Evolutionary conservation across 2,888 invertebrate species (phyloP).

Genomic region (Resseliella maxima): DNA sequence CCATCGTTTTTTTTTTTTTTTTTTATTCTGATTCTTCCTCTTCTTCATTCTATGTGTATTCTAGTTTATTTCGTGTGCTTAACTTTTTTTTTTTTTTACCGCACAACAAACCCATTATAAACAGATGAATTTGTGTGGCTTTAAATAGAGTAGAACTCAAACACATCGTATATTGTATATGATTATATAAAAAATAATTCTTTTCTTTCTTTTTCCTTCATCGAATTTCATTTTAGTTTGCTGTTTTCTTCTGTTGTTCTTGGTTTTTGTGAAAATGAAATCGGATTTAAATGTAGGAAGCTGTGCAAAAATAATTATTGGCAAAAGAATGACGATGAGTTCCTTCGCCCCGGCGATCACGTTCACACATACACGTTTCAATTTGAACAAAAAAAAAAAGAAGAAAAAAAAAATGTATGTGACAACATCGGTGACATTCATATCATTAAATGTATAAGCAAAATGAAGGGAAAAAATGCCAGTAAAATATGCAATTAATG

Average conservation of each 20-base stretch:
- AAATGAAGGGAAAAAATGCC: background rate
- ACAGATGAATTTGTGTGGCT: constrained; percentile 54
- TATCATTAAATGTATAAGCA: constrained; percentile 30
- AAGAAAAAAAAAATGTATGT: no score
- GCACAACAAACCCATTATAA: background rate
- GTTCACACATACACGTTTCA: background rate
- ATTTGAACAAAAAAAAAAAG: no score
- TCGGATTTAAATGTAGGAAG: constrained; percentile 33
- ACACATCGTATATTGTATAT: no score
- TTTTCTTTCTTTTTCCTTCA: background rate
- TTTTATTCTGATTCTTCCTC: background rate
- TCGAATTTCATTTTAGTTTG: background rate
- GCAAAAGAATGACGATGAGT: constrained; percentile 15
- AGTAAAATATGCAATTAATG: constrained; percentile 47
- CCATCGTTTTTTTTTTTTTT: no score
- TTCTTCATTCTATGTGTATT: background rate
- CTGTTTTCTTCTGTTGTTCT: background rate
- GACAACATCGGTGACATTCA: background rate
- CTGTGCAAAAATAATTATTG: constrained; percentile 27
- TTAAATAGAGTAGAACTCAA: constrained; percentile 54
- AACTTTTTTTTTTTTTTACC: no score
- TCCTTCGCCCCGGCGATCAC: background rate
- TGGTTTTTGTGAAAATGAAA: background rate
- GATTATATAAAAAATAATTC: background rate
- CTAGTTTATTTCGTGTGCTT: background rate